These are phyloP conservation scores for Argya squamiceps DNA, from an alignment of 2,797 vertebrate genomes.

Conservation along the genomic window DNA sequence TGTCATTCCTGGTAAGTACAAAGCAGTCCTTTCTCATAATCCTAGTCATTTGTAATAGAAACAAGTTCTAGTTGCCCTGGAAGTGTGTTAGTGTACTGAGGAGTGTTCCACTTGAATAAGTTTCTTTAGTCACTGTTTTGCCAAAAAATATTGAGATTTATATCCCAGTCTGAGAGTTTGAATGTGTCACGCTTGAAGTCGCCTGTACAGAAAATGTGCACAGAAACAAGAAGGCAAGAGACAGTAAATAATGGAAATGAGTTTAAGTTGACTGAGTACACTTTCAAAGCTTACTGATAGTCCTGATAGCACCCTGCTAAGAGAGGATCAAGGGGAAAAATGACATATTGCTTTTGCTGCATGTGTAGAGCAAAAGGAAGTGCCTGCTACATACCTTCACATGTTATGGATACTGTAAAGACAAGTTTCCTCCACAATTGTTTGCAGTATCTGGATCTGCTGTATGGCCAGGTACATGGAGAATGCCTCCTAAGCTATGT, in stretches of 20 bases:
- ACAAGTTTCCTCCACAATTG: background rate
- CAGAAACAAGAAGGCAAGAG: background rate
- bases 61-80: background rate
- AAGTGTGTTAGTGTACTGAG: background rate
- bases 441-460: background rate
- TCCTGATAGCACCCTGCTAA: background rate
- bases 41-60: background rate
- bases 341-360: rapidly evolving
- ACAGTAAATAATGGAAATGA: background rate
- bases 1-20: background rate
- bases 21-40: background rate
- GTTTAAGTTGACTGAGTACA: background rate
- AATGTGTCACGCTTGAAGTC: background rate
- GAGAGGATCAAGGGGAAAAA: background rate
- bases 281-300: background rate
- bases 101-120: background rate
- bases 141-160: background rate
- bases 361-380: background rate
- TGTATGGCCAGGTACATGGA: background rate
- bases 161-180: background rate
- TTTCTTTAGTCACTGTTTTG: background rate
- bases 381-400: background rate
- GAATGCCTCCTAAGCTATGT: background rate
- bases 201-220: background rate
- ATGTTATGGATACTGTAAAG: background rate